These are phyloP conservation scores for Zaprionus capensis DNA, from an alignment of 1,140 invertebrate genomes.

Conservation along the genomic window DNA sequence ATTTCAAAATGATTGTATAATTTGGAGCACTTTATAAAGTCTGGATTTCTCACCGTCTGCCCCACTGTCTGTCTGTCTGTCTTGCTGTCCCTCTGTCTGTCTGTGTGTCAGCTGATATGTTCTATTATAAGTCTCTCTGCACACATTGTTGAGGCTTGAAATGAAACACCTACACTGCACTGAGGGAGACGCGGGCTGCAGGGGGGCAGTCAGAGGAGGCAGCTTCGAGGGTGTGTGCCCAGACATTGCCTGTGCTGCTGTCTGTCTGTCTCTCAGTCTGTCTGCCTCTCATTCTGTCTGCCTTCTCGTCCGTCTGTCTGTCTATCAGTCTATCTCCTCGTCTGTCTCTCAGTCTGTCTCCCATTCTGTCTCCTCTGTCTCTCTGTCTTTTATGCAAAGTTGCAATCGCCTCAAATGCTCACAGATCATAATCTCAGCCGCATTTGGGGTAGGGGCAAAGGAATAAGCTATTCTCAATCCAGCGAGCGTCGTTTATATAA, in stretches of 20 bases:
- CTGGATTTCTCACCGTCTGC: constrained; percentile 66
- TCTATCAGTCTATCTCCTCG: no score
- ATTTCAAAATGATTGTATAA: constrained; percentile 83
- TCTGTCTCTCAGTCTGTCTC: no score
- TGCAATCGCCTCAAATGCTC: constrained; percentile 75
- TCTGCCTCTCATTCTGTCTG: constrained; percentile 10
- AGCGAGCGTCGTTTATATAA: constrained; percentile 72
- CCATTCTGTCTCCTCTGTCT: background rate
- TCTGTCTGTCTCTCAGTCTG: constrained; percentile 38
- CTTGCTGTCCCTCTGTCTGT: constrained; percentile 27
- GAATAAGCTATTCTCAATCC: constrained; percentile 14
- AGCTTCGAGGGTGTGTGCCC: constrained; percentile 19
- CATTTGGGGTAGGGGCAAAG: constrained; percentile 9
- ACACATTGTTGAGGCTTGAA: constrained; percentile 70
- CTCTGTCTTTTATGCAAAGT: constrained; percentile 75
- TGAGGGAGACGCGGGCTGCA: constrained; percentile 1
- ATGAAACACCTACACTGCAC: constrained; percentile 51
- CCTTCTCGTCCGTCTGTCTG: no score
- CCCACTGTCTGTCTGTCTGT: constrained; percentile 18
- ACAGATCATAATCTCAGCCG: constrained; percentile 16
- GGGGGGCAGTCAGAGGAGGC: background rate
- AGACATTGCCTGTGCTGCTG: constrained; percentile 45
- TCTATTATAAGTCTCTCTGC: constrained; percentile 46
- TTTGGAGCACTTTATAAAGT: constrained; percentile 78
- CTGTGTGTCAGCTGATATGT: constrained; percentile 42